Conservation (phyloP, 2,113 vertebrate species). For the Caranx melampygus region DNA sequence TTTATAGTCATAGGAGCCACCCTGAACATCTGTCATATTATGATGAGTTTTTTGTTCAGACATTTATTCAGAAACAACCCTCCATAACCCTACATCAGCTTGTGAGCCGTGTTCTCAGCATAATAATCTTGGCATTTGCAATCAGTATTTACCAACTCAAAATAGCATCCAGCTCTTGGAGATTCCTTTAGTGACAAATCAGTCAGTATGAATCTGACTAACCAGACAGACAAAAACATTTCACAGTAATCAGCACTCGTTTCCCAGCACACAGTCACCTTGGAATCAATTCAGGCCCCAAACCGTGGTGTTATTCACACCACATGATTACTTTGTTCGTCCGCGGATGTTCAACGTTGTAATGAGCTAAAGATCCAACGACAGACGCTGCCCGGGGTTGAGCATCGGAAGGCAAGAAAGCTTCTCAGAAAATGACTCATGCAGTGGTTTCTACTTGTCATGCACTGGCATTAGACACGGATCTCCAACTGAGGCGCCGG, state of each 20-base stretch:
- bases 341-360: constrained; percentile 14
- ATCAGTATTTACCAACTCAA: constrained; percentile 27
- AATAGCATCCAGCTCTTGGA: constrained; percentile 43
- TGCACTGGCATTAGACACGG: constrained; percentile 14
- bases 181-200: constrained; percentile 53
- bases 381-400: constrained; percentile 6
- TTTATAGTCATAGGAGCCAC: background rate
- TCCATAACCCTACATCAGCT: constrained; percentile 16
- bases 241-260: constrained; percentile 27
- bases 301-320: constrained; percentile 34
- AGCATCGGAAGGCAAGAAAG: constrained; percentile 4
- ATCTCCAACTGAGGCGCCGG: constrained; percentile 20
- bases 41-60: background rate
- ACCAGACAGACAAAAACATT: constrained; percentile 50
- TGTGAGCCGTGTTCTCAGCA: constrained; percentile 8
- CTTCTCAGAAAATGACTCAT: constrained; percentile 48
- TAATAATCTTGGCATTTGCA: constrained; percentile 56
- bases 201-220: constrained; percentile 21
- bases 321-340: constrained; percentile 49
- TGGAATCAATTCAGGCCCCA: constrained; percentile 42
- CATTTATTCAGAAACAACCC: constrained; percentile 7
- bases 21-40: background rate
- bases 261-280: constrained; percentile 46
- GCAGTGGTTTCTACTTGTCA: constrained; percentile 15
- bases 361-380: constrained; percentile 50